Evolutionary conservation across 2,797 vertebrate species (phyloP), one percentile per base, ranked within the genome.

Genomic region (Phrynocephalus vlangalii): DNA sequence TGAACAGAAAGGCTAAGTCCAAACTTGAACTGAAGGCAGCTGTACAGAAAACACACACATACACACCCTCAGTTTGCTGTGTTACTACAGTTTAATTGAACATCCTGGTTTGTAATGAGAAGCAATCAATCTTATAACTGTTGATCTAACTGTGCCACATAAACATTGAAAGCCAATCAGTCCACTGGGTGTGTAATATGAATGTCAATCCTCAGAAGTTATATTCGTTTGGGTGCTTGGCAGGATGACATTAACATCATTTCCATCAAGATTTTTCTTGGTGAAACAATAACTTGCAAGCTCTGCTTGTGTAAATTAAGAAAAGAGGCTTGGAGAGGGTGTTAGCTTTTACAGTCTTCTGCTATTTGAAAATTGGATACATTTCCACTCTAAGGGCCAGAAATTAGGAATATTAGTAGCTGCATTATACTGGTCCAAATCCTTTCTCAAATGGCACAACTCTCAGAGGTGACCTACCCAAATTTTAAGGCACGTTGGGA

Each of bases 41-140:
- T 38, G 75, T 20, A 80, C 0, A 80, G 50, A 33, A 68, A 44
- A 68, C 30, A 1, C 3, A 73, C 1, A 44, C 82, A 63, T 5
- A 16, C 60, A 63, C 18, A 63, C 20, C 86, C 72, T 48, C 87
- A 50, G 11, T 72, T 88, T 88, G 2, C 56, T 5, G 83, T 88
- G 77, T 86, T 86, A 88, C 52, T 67, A 9, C 8, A 18, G 73
- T 83, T 88, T 87, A 91, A 88, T 73, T 90, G 87, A 60, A 84
- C 63, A 91, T 83, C 81, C 26, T 82, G 63, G 63, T 89, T 90
- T 91, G 3, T 88, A 70, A 89, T 82, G 63, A 87, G 88, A 77
- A 88, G 89, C 44, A 20, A 56, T 78, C 81, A 56, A 18, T 83
- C 84, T 88, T 81, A 83, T 28, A 66, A 16, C 67, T 24, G 8